Evolutionary conservation across 2,888 invertebrate genomes (phyloP).

Genomic region (Latheticus oryzae): DNA sequence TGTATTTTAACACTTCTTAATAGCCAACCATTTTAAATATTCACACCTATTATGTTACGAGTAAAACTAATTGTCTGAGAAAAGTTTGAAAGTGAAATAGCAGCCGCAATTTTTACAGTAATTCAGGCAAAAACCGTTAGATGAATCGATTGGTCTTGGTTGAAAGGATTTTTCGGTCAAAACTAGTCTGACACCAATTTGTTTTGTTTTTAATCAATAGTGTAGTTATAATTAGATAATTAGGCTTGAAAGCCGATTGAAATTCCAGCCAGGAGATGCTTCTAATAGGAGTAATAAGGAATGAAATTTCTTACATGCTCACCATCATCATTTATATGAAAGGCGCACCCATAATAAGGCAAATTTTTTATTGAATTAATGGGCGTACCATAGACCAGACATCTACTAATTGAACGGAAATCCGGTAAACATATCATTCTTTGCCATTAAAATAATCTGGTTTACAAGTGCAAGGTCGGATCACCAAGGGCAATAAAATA

Average conservation of each 20-base stretch:
- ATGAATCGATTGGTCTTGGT: not conserved
- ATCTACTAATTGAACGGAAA: conserved; percentile 39
- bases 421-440: conserved; percentile 33
- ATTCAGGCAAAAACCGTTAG: no score
- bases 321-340: not conserved
- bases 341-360: conserved; percentile 5
- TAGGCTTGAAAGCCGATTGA: not conserved
- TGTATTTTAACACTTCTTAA: no score
- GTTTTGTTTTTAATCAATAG: not conserved
- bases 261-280: no score
- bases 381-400: conserved; percentile 11
- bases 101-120: no score
- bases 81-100: not conserved
- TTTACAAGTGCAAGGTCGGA: conserved; percentile 42
- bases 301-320: conserved; percentile 3
- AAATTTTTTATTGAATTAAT: not conserved
- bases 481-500: conserved; percentile 40
- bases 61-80: not conserved
- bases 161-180: conserved; percentile 1
- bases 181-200: not conserved
- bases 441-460: conserved; percentile 32
- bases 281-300: no score
- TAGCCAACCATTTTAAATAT: no score
- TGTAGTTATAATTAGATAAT: not conserved
- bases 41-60: no score